Percentiles rank a stretch among this genome's conserved stretches.
Conservation (phyloP, 30 jellyfish, hydroid and myxozoan species). For the Mastigias papua region DNA sequence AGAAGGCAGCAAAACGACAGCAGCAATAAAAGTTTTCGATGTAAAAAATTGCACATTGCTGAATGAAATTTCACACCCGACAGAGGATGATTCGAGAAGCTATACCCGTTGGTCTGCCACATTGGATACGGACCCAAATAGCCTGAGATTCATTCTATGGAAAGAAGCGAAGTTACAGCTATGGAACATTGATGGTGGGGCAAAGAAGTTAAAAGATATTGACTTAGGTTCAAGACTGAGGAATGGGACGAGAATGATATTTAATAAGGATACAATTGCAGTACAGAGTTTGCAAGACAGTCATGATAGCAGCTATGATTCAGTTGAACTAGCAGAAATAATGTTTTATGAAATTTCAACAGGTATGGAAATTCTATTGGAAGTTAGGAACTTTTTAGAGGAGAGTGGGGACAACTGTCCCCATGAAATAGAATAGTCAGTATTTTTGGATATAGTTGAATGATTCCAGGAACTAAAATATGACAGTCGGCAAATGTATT, state of each 20-base stretch:
- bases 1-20: background rate
- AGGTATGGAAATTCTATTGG: background rate
- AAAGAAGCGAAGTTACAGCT: conserved; percentile 3
- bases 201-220: conserved; percentile 14
- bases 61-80: background rate
- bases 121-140: conserved; percentile 28
- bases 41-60: conserved; percentile 4
- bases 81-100: background rate
- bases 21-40: conserved; percentile 39
- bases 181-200: conserved; percentile 31
- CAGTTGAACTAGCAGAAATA: conserved; percentile 20
- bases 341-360: conserved; percentile 31
- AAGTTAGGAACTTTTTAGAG: too few relatives aligned
- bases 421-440: too few relatives aligned
- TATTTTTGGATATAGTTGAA: too few relatives aligned
- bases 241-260: conserved; percentile 10
- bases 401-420: too few relatives aligned
- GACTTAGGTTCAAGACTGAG: conserved; percentile 31
- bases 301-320: conserved; percentile 37
- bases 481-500: too few relatives aligned
- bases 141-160: conserved; percentile 48
- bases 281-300: conserved; percentile 30
- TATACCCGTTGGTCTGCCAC: conserved; percentile 33
- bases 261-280: conserved; percentile 32
- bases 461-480: too few relatives aligned